These are phyloP conservation scores for Heteromyza rotundicornis DNA, from an alignment of 2,888 invertebrate species.

Conservation along the genomic window DNA sequence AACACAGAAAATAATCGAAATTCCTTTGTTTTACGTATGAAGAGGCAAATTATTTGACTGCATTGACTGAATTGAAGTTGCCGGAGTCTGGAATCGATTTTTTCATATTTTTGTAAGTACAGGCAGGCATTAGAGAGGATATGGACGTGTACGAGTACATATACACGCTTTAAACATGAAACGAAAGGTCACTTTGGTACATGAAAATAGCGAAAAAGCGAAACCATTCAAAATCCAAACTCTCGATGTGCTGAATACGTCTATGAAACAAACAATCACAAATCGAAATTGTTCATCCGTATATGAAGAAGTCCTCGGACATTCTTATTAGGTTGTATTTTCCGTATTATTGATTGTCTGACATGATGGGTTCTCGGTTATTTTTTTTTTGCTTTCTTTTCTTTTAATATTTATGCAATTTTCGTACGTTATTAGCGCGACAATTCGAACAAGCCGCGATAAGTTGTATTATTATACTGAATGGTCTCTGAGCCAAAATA, in stretches of 20 bases:
- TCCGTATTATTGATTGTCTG: constrained; percentile 2
- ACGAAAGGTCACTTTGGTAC: constrained; percentile 9
- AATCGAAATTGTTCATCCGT: not conserved
- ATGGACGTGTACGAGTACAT: not conserved
- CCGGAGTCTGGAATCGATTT: constrained; percentile 43
- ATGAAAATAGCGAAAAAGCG: not conserved
- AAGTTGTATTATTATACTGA: constrained; percentile 24
- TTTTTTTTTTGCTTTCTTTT: not conserved
- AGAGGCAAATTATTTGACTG: not conserved
- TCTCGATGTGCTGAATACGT: no score
- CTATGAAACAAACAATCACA: not conserved
- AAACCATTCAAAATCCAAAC: not conserved
- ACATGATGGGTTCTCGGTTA: not conserved
- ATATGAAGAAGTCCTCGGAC: not conserved
- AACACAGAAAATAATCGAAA: no score
- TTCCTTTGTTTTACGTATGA: no score
- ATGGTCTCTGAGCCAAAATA: constrained; percentile 12
- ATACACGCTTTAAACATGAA: not conserved
- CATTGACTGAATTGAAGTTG: constrained; percentile 28
- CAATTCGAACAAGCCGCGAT: constrained; percentile 10
- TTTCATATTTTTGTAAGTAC: constrained; percentile 9
- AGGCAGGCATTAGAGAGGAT: not conserved
- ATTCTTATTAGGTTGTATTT: not conserved
- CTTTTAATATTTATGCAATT: constrained; percentile 2
- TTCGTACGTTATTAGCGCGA: not conserved